Evolutionary conservation across 2,797 vertebrate species (phyloP).

Genomic region (Pangasius sanitwongsei): DNA sequence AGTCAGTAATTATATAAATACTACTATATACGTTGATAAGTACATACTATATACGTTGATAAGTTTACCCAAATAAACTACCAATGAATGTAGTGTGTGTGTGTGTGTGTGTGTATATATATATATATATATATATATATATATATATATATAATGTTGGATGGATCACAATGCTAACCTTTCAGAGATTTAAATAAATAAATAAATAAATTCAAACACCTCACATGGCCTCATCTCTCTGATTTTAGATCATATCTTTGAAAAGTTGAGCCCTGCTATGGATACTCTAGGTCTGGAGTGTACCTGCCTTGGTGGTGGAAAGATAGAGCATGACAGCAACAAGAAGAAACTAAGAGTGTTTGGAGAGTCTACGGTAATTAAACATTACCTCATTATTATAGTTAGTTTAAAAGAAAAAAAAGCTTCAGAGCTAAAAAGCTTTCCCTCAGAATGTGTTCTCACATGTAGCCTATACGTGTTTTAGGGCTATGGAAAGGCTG

Average conservation of each 20-base stretch:
- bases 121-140: too few relatives aligned
- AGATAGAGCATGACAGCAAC: conserved; percentile 85
- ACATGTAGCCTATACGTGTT: not conserved
- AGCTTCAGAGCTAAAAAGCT: not conserved
- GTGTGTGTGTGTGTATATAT: too few relatives aligned
- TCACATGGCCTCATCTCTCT: not conserved
- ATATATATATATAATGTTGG: not conserved
- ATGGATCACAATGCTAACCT: not conserved
- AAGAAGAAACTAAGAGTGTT: conserved; percentile 86
- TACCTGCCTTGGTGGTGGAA: conserved; percentile 87
- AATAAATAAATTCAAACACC: not conserved
- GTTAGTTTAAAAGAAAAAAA: not conserved
- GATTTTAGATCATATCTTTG: conserved; percentile 88
- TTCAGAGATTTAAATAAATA: not conserved
- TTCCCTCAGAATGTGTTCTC: not conserved
- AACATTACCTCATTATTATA: not conserved
- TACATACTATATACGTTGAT: not conserved
- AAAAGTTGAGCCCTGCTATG: conserved; percentile 83
- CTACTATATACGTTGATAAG: not conserved
- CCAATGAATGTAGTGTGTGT: not conserved
- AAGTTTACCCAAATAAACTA: too few relatives aligned
- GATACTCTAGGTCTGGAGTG: conserved; percentile 83
- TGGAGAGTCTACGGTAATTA: conserved; percentile 87
- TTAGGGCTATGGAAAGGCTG: conserved; percentile 89
- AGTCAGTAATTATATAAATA: not conserved